Percentiles rank a stretch among this genome's conserved stretches.
Conservation (phyloP, 2,113 vertebrate species). For the Hyperopisus bebe region DNA sequence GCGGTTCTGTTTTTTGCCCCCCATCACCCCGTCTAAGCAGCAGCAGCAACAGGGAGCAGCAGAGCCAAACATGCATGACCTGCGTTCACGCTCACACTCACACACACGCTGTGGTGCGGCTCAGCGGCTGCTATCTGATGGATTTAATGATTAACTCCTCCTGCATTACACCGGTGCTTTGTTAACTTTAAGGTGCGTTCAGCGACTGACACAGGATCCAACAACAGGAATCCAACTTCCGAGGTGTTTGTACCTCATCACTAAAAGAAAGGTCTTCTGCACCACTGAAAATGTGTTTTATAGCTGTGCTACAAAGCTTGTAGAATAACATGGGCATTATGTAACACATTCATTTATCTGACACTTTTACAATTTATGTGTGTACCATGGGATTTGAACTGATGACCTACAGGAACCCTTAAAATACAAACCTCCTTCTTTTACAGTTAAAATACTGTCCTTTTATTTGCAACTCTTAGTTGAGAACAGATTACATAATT, state of each 20-base stretch:
- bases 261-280: not conserved
- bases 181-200: not conserved
- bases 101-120: not conserved
- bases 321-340: not conserved
- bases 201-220: not conserved
- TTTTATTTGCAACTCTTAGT: not conserved
- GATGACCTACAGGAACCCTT: not conserved
- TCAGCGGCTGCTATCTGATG: not conserved
- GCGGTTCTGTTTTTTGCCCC: not conserved
- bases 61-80: not conserved
- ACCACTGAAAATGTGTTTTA: not conserved
- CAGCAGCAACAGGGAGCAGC: not conserved
- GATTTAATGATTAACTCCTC: conserved; percentile 9
- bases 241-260: not conserved
- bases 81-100: not conserved
- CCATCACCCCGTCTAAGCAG: not conserved
- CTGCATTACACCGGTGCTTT: not conserved
- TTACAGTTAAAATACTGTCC: not conserved
- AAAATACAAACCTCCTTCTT: not conserved
- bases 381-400: too few relatives aligned
- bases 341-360: too few relatives aligned
- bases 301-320: not conserved
- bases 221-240: not conserved
- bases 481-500: not conserved
- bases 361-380: too few relatives aligned